Base-by-base conservation (phyloP, 1,140 invertebrate species). In the Kradibia gibbosae region DNA sequence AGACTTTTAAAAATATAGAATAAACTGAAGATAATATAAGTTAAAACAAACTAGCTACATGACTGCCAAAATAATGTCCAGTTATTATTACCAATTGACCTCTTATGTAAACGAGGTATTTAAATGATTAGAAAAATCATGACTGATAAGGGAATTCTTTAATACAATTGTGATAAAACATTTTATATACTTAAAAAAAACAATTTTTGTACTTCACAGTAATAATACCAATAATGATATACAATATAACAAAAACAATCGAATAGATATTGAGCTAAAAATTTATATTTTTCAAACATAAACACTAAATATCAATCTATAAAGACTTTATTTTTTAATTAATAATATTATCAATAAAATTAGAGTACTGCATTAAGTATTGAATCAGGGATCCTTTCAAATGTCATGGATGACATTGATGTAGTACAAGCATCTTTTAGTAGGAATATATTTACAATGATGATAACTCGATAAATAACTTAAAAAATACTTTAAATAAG, bases 231-330 rank as follows among this genome's bases (percentile, higher is more conserved):
- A 57, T 76, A 71, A 71, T 20, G 11, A 55, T 55, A 50, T 45
- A 45, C 53, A n/a, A n/a, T n/a, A 25, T 81, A 71, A 53, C 15
- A 45, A 1, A 11, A 60, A 60, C 48, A 74, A 67, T 55, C 76
- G 34, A 28, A n/a, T 34, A 28, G 31, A 71, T 71, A 71, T 60
- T 50, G 72, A 53, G 10, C 48, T 81, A 73, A 39, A 76, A 76
- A 81, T 70, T 76, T 76, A 71, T 81, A 81, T 81, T 81, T 81
- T 80, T 81, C 67, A 15, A 81, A 81, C 62, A 65, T n/a, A n/a
- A n/a, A n/a, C 48, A 65, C 65, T 25, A 42, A 73, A 36, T 80
- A 73, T 80, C 67, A 73, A 81, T 77, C 17, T 60, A 81, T 75
- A 53, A 70, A 42, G 72, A 55, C 22, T 76, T 70, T 75, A 76